phyloP scores from a whole-genome alignment of 1,140 invertebrate species.

The Neomicropteryx cornuta region DNA sequence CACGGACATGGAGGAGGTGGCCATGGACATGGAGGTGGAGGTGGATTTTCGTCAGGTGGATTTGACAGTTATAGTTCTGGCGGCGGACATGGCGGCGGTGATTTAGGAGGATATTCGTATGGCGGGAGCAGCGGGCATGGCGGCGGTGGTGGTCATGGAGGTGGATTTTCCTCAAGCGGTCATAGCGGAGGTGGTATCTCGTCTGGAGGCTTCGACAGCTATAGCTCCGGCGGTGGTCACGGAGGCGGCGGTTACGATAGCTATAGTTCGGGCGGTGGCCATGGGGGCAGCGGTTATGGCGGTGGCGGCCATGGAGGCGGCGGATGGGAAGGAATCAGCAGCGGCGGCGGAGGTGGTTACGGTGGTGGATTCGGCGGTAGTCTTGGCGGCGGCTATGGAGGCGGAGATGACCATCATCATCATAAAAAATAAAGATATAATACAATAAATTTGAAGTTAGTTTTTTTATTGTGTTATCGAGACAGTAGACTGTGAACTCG shows the following conservation, averaged over 20 bases:
- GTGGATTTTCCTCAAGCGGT: no score
- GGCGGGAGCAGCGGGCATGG: slow-evolving; percentile 3
- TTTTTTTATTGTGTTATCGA: no score
- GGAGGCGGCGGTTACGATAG: slow-evolving; percentile 3
- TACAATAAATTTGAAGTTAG: no score
- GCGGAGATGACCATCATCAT: slow-evolving; percentile 4
- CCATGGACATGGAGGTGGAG: no score
- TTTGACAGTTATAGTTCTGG: slow-evolving; percentile 2
- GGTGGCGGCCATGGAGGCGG: neutral
- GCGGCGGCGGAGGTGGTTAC: slow-evolving; percentile 1
- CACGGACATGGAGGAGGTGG: no score
- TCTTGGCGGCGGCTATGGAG: slow-evolving; percentile 1
- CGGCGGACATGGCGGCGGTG: slow-evolving; percentile 1
- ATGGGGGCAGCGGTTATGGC: neutral
- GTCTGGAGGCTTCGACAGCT: slow-evolving; percentile 5
- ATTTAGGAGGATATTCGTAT: slow-evolving; percentile 3
- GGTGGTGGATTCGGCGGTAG: slow-evolving; percentile 1
- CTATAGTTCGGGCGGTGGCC: no score
- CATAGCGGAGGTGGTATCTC: slow-evolving; percentile 1
- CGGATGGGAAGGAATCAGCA: neutral
- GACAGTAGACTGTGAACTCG: no score
- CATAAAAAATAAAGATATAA: slow-evolving; percentile 5
- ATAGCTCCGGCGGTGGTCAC: slow-evolving; percentile 4
- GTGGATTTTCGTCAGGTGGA: neutral
- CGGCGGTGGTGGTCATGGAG: neutral